Conservation (phyloP, 2,113 vertebrate species). For the Oncorhynchus nerka region DNA sequence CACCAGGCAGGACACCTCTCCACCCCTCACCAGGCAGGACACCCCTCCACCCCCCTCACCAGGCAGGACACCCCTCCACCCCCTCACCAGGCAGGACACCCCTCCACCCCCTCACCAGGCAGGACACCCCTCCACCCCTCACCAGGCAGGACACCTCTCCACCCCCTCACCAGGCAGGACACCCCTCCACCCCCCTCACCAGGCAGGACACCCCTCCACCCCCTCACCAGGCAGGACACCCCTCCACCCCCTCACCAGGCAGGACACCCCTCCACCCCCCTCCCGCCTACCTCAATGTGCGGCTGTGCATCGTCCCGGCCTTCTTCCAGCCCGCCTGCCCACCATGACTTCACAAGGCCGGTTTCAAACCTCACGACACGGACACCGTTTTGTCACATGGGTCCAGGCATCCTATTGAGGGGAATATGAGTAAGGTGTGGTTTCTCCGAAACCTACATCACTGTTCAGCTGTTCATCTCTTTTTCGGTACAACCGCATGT, state of each 20-base stretch:
- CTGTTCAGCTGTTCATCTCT: conserved; percentile 60
- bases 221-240: conserved; percentile 71
- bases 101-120: conserved; percentile 65
- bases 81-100: conserved; percentile 71
- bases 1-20: conserved; percentile 63
- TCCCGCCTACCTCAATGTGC: conserved; percentile 59
- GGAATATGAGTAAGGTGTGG: conserved; percentile 48
- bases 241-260: conserved; percentile 65
- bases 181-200: conserved; percentile 62
- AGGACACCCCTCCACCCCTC: conserved; percentile 64
- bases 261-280: conserved; percentile 40
- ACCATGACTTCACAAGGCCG: conserved; percentile 57
- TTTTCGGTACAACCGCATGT: conserved; percentile 44
- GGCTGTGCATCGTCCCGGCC: conserved; percentile 64
- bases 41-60: conserved; percentile 62
- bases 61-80: conserved; percentile 62
- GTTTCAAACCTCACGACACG: conserved; percentile 30
- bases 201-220: conserved; percentile 62
- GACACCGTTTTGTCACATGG: conserved; percentile 65
- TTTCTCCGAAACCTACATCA: conserved; percentile 54
- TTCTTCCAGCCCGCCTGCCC: conserved; percentile 41
- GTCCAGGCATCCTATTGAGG: conserved; percentile 54
- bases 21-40: conserved; percentile 72
- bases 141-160: conserved; percentile 63
- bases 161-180: conserved; percentile 72